A percentile compares a stretch with the other conserved stretches of the same genome.
Conservation (phyloP, 2,888 invertebrate species). For the Lycocerus yunnanus region DNA sequence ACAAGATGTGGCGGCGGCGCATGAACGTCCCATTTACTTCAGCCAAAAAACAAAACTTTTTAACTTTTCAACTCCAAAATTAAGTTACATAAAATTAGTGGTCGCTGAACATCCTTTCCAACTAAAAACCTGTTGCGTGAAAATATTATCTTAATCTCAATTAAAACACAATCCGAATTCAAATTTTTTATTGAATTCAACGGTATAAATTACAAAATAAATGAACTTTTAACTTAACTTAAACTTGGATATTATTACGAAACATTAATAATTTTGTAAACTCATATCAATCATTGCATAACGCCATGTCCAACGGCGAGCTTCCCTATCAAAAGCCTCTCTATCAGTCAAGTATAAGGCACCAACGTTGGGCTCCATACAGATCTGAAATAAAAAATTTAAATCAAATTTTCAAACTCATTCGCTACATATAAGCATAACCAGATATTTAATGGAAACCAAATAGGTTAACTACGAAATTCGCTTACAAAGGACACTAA, state of each 20-base stretch:
- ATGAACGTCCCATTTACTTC: slow-evolving; percentile 27
- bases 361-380: slow-evolving; percentile 88
- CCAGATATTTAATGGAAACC: background rate
- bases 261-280: background rate
- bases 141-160: background rate
- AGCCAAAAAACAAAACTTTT: slow-evolving; percentile 6
- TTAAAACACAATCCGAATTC: background rate
- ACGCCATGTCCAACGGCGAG: slow-evolving; percentile 87
- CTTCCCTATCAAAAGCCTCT: slow-evolving; percentile 76
- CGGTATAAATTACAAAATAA: background rate
- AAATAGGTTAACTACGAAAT: background rate
- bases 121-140: background rate
- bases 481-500: background rate
- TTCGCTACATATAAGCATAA: background rate
- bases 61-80: background rate
- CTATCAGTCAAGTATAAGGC: slow-evolving; percentile 76
- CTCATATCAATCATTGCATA: slow-evolving; percentile 78
- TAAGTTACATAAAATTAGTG: background rate
- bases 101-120: background rate
- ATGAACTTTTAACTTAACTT: background rate
- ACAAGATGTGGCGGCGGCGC: slow-evolving; percentile 37
- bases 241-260: background rate
- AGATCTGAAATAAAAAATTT: slow-evolving; percentile 63
- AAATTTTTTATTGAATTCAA: background rate
- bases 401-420: background rate